Evolutionary conservation across 2,888 invertebrate species (phyloP).

Genomic region (Phengaris alcon): DNA sequence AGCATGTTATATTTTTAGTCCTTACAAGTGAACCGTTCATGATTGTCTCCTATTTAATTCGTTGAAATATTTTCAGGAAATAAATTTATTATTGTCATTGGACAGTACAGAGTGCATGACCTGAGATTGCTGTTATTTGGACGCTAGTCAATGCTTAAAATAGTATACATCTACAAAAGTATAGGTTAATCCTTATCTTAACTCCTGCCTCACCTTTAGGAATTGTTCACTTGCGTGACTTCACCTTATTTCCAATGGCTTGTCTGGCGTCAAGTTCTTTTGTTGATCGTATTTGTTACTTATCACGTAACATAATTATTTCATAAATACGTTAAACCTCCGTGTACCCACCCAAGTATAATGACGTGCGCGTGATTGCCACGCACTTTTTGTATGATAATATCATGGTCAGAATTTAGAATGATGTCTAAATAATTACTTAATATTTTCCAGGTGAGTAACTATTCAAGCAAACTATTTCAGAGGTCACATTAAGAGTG

Average conservation of each 20-base stretch:
- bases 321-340: constrained; percentile 43
- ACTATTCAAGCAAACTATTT: neutral
- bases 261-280: constrained; percentile 27
- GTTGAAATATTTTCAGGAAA: too few relatives aligned
- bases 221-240: constrained; percentile 34
- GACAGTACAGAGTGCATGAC: too few relatives aligned
- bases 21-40: too few relatives aligned
- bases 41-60: too few relatives aligned
- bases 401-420: neutral
- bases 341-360: constrained; percentile 44
- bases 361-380: constrained; percentile 37
- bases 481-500: neutral
- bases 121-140: too few relatives aligned
- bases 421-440: constrained; percentile 11
- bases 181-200: neutral
- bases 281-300: constrained; percentile 31
- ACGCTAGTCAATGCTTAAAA: too few relatives aligned
- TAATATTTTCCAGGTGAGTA: neutral
- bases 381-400: constrained; percentile 20
- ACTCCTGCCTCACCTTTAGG: constrained; percentile 18
- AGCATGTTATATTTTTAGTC: too few relatives aligned
- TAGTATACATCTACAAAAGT: neutral
- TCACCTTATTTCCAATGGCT: constrained; percentile 22
- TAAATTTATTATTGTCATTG: too few relatives aligned
- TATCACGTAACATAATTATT: constrained; percentile 37